Evolutionary conservation across 2,113 vertebrate species (phyloP), one percentile per base, ranked within the genome.

Genomic region (Notothenia coriiceps): DNA sequence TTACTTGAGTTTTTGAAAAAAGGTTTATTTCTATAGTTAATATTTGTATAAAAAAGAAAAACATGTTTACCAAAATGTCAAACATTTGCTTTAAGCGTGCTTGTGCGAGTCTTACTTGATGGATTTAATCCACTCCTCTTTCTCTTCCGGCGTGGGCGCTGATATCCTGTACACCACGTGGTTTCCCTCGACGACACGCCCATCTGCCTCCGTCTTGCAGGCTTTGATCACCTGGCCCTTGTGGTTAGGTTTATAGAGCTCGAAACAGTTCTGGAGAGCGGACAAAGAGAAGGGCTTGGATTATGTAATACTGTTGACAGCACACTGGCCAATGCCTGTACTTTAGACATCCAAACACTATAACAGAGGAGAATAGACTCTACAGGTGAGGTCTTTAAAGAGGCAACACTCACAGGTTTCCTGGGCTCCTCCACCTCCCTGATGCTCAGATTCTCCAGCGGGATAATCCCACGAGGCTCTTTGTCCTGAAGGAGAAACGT

Each of bases 141-240:
- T 99, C 87, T 99, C 98, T 77, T 99, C 98, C 0, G 96, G 97
- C 25, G 98, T 98, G 0, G 98, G 98, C 0, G 98, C 98, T 0
- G 98, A 99, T 96, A 99, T 99, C 81, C 98, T 96, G 70, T 99
- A 99, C 44, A 99, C 98, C 10, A 99, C 97, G 0, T 99, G 98
- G 92, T 99, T 99, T 33, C 98, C 98, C 93, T 99, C 98, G 1
- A 99, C 98, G 79, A 99, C 98, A 0, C 98, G 94, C 0, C 98
- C 98, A 6, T 99, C 98, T 0, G 98, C 97, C 94, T 99, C 98
- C 0, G 98, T 99, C 92, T 99, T 99, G 82, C 98, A 99, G 0
- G 98, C 98, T 92, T 99, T 99, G 86, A 99, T 99, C 72, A 99
- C 97, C 87, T 99, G 97, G 51, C 98, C 98, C 88, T 99, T 99